Evolutionary conservation across 2,113 vertebrate genomes (phyloP), one percentile per base, ranked within the genome.

Genomic region (Phaethornis superciliosus): DNA sequence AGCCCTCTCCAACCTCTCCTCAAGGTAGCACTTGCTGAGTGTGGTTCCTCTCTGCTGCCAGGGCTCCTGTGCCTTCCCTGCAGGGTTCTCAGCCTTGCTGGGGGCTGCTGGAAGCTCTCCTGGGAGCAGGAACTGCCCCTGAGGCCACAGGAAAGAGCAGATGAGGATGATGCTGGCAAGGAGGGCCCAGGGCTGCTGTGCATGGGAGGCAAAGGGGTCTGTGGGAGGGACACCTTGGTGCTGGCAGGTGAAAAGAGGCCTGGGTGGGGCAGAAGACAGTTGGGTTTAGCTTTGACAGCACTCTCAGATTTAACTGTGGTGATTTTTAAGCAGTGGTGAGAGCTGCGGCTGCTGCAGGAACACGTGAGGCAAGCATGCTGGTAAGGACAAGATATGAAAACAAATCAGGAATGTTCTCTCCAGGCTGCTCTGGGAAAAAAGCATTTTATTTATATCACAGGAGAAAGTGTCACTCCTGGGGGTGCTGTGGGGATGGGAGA

Each of bases 1-100:
- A 95, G 99, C 99, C 20, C 97, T 99, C 35, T 99, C 99, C 71
- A 99, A 98, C 87, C 97, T 99, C 89, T 99, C 99, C 42, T 99
- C 99, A 63, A 98, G 99, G 99, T 99, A 98, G 79, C 18, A 2
- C 78, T 10, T 7, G 0, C 58, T 24, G 51, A 26, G 58, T 32
- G 12, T 17, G 10, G 0, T 28, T 42, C 27, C 27, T 28, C 32
- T 19, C 22, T 59, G 18, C 63, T 76, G 27, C n/a, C 24, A 4
- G 60, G 54, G 44, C 49, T 18, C 27, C 51, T 27, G 11, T 10
- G 0, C 4, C 35, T 12, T 49, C 24, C 3, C 47, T 0, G 11
- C 1, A 3, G 22, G 51, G 19, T 42, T 62, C 30, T n/a, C 2
- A 23, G 44, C 62, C 28, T 10, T 46, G 19, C 1, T 2, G 6